phyloP scores from a whole-genome alignment of 92 coral and sea anemone species.

The Zoanthus sansibaricus region DNA sequence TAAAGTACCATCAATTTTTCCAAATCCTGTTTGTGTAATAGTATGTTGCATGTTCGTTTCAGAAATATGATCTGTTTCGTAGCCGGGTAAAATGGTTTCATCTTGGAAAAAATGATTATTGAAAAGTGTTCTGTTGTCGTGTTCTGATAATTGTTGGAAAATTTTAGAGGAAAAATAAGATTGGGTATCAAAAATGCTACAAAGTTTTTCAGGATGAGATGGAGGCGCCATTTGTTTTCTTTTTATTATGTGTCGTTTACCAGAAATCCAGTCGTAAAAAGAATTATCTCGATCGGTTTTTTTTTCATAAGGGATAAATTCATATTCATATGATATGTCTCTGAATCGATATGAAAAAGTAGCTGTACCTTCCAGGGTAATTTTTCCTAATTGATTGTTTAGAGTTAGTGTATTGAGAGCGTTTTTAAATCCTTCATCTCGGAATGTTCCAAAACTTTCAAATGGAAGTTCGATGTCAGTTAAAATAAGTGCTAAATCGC shows the following conservation, averaged over 20 bases:
- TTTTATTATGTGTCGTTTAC: neutral
- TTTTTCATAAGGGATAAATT: neutral
- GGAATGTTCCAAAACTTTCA: neutral
- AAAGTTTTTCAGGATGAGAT: neutral
- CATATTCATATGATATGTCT: neutral
- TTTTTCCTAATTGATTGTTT: neutral
- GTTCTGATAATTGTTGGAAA: neutral
- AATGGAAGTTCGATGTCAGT: neutral
- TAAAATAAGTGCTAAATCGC: neutral
- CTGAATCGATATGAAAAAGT: neutral
- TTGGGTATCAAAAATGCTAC: neutral
- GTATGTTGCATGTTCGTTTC: neutral
- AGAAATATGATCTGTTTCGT: neutral
- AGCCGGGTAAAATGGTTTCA: neutral
- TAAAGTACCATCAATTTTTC: neutral
- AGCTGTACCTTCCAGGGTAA: neutral
- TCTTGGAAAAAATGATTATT: too few relatives aligned
- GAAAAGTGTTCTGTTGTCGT: neutral
- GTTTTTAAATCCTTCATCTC: neutral
- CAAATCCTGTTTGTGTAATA: neutral
- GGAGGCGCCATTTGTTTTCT: neutral
- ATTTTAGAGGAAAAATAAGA: neutral
- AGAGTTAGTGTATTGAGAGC: neutral
- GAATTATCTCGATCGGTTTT: neutral
- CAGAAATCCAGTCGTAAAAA: constrained; percentile 12